Evolutionary conservation across 2,888 invertebrate species (phyloP).

Genomic region (Thereva unica): DNA sequence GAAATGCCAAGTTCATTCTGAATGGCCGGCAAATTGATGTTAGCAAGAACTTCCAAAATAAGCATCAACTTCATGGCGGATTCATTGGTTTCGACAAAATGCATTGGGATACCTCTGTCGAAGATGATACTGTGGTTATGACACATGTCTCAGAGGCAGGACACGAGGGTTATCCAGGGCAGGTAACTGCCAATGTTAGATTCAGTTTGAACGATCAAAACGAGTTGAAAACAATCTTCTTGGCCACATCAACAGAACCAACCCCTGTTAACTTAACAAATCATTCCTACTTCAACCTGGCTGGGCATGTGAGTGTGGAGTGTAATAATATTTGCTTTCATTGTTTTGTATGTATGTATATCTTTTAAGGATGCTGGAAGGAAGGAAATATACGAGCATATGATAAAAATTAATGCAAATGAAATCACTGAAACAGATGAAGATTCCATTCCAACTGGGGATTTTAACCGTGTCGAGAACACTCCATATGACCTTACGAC

Average conservation of each 20-base stretch:
- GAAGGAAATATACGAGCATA: slow-evolving; percentile 69
- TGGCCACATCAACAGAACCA: slow-evolving; percentile 73
- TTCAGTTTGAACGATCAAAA: slow-evolving; percentile 76
- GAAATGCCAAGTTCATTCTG: slow-evolving; percentile 70
- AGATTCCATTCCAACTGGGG: slow-evolving; percentile 74
- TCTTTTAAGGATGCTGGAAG: slow-evolving; percentile 63
- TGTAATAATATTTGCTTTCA: too few relatives aligned
- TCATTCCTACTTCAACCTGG: slow-evolving; percentile 90
- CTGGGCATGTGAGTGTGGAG: slow-evolving; percentile 67
- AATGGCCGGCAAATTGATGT: slow-evolving; percentile 71
- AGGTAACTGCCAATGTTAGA: slow-evolving; percentile 69
- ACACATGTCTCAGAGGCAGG: slow-evolving; percentile 76
- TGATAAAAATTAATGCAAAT: slow-evolving; percentile 75
- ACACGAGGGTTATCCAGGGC: slow-evolving; percentile 89
- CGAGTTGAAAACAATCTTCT: slow-evolving; percentile 74
- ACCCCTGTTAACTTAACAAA: slow-evolving; percentile 87
- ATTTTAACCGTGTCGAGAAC: slow-evolving; percentile 68
- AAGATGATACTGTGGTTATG: slow-evolving; percentile 64
- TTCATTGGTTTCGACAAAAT: slow-evolving; percentile 80
- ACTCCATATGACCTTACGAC: slow-evolving; percentile 76
- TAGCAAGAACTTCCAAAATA: slow-evolving; percentile 70
- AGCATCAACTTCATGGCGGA: slow-evolving; percentile 83
- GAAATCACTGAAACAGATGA: slow-evolving; percentile 73
- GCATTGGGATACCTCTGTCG: slow-evolving; percentile 63
- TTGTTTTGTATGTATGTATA: not conserved